Base-by-base conservation (phyloP, 2,113 vertebrate genomes). In the Callopanchax toddi region DNA sequence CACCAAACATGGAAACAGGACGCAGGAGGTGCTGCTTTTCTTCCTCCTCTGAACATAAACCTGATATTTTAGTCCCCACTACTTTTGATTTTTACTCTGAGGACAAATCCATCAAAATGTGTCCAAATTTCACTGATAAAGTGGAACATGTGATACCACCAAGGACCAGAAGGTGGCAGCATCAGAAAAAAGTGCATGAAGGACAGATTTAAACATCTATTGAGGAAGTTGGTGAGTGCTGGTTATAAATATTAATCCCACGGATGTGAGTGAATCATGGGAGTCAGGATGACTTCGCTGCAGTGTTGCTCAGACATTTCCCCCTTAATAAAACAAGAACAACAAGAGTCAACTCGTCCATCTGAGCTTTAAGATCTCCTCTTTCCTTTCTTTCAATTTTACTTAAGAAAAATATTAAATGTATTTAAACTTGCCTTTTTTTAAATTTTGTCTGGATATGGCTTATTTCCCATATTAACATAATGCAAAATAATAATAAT, bases 151-250 rank as follows among this genome's bases (percentile, higher is more conserved):
- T 32, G 51, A 11, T 76, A 52, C 60, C 20, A 3, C 16, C 5
- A 60, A 1, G 10, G 1, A 6, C 74, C 85, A 91, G 74, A 53
- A 42, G 88, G 75, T 59, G 87, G 76, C 82, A 83, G 75, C 65
- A 36, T 56, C 22, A 52, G 16, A 4, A 53, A 72, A 76, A 4
- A 46, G 10, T 13, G 29, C 18, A 11, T 68, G 46, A 22, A 68
- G 42, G 17, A 46, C 10, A 39, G 37, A 54, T 17, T 57, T 8
- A 34, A 57, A 60, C 13, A 5, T 16, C 34, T 32, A 15, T 11
- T 13, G 6, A 4, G 16, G 22, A 57, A 44, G 51, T 48, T 46
- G 25, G 52, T 23, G 21, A 21, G 39, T 61, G 39, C 15, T 34
- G 7, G 61, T 64, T 46, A 48, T 67, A 29, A 69, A 58, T 3